Evolutionary conservation across 2,797 vertebrate species (phyloP), one percentile per base, ranked within the genome.

Genomic region (Falco columbarius): DNA sequence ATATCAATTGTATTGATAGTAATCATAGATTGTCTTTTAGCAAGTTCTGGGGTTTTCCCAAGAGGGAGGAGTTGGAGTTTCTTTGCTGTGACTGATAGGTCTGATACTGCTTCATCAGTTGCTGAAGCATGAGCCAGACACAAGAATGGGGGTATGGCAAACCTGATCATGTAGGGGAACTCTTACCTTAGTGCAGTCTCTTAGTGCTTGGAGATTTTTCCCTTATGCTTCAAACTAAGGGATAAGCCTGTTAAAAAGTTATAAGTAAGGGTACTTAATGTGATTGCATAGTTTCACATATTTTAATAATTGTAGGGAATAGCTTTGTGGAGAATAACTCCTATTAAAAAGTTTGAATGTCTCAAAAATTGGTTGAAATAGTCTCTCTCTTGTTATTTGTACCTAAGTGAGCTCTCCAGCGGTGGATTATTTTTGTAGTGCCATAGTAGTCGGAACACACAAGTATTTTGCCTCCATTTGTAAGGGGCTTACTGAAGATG

Each of bases 81-180:
- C 77, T 95, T 80, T n/a, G 6, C 14, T 71, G 8, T 89, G 68
- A 76, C 19, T 89, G 77, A 55, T 34, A 32, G 71, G 19, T 85
- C 47, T 65, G 65, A 14, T 87, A 38, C 23, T 95, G 65, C 79
- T 85, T 97, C 86, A 87, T 82, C 65, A 32, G 52, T 85, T 77
- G 72, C 68, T 74, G 71, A 70, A 92, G 65, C n/a, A 32, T 38
- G 44, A 81, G 77, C 77, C 77, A 55, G 67, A 92, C 49, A 34
- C 24, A 55, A 18, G 66, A 58, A 27, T 22, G 38, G 49, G 46
- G 56, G 66, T 86, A 67, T 89, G 58, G 66, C 68, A 79, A 51
- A 66, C 34, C 30, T 47, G 21, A 58, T 88, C 30, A 51, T 49
- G 44, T n/a, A 66, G 51, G 20, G 81, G 58, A 47, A 83, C 26